Evolutionary conservation across 53 echinoderm and acorn worm genomes (phyloP).

Genomic region (Echinarachnius parma): DNA sequence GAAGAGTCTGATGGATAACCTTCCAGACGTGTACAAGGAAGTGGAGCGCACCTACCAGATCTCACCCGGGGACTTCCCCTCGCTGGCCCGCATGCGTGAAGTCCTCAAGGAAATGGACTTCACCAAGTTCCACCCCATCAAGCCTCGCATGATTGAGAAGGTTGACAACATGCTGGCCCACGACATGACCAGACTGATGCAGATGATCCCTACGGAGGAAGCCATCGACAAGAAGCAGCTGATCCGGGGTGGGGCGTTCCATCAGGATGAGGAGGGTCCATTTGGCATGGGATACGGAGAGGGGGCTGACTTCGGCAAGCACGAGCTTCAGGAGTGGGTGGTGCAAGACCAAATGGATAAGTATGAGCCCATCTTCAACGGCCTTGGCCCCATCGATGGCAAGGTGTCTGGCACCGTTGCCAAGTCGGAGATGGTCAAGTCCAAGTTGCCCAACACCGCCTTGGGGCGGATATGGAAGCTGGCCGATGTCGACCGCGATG

Average conservation of each 20-base stretch:
- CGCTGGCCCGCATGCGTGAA: conserved; percentile 85
- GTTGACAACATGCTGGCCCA: conserved; percentile 72
- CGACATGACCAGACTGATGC: conserved; percentile 90
- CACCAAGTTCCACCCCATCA: conserved; percentile 87
- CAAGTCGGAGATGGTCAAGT: conserved; percentile 78
- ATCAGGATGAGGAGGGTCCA: conserved; percentile 62
- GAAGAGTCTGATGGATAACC: conserved; percentile 78
- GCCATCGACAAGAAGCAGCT: conserved; percentile 41
- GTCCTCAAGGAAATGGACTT: conserved; percentile 84
- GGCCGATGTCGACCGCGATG: conserved; percentile 82
- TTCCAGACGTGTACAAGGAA: conserved; percentile 74
- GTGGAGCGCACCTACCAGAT: conserved; percentile 81
- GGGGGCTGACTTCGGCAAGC: conserved; percentile 89
- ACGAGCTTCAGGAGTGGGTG: conserved; percentile 76
- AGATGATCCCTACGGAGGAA: conserved; percentile 92
- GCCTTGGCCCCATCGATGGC: conserved; percentile 61
- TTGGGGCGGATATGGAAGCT: conserved; percentile 92
- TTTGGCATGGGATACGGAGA: conserved; percentile 80
- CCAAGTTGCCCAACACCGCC: conserved; percentile 82
- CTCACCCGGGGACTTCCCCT: conserved; percentile 93
- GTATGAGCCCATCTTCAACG: conserved; percentile 58
- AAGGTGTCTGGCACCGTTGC: conserved; percentile 84
- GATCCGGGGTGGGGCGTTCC: conserved; percentile 69
- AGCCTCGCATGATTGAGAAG: conserved; percentile 86
- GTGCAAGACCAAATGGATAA: conserved; percentile 64